Evolutionary conservation across 2,888 invertebrate species (phyloP).

Genomic region (Diogma glabrata): DNA sequence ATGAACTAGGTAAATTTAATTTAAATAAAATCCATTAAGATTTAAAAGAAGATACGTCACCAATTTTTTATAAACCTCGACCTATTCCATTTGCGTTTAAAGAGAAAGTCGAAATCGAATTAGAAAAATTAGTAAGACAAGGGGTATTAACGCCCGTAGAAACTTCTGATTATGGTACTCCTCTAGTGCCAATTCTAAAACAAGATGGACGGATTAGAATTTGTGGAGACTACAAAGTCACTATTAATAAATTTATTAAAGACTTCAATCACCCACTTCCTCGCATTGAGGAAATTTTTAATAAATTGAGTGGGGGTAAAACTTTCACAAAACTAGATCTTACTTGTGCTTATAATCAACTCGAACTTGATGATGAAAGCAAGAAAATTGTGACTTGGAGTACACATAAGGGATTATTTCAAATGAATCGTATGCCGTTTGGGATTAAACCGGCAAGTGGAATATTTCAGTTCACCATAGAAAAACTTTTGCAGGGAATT

Average conservation of each 20-base stretch:
- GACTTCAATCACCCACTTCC: too few relatives aligned
- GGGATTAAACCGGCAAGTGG: slow-evolving; percentile 29
- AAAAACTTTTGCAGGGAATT: slow-evolving; percentile 23
- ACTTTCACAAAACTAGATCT: slow-evolving; percentile 24
- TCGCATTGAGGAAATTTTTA: slow-evolving; percentile 24
- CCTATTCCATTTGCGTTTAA: background rate
- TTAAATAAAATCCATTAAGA: background rate
- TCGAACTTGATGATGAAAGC: slow-evolving; percentile 24
- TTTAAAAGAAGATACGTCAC: background rate
- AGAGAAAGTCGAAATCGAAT: slow-evolving; percentile 12
- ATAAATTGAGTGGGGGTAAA: slow-evolving; percentile 18
- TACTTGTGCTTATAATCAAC: slow-evolving; percentile 27
- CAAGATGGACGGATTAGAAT: slow-evolving; percentile 15
- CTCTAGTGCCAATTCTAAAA: slow-evolving; percentile 18
- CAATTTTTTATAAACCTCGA: background rate
- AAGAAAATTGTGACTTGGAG: slow-evolving; percentile 18
- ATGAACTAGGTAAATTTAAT: background rate
- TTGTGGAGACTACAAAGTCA: slow-evolving; percentile 18
- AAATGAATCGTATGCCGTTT: slow-evolving; percentile 22
- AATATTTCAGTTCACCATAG: slow-evolving; percentile 30
- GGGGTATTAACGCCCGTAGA: too few relatives aligned
- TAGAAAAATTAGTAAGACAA: slow-evolving; percentile 14
- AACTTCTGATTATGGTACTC: slow-evolving; percentile 20
- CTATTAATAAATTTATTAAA: slow-evolving; percentile 22
- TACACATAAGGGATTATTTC: slow-evolving; percentile 14